Evolutionary conservation across 2,113 vertebrate species (phyloP).

Genomic region (Dissostichus mawsoni): DNA sequence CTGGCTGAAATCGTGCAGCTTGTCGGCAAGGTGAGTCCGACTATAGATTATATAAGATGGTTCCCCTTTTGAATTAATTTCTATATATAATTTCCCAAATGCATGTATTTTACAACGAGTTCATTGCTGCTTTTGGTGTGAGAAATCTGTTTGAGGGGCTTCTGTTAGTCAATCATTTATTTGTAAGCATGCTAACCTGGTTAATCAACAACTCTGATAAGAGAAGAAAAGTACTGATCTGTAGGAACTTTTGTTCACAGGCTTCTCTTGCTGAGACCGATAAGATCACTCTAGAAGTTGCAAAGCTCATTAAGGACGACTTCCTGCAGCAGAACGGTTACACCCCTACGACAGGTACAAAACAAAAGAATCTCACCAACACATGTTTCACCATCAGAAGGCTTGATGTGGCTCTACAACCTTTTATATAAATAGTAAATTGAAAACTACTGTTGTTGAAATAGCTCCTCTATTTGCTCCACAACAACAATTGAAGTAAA

Average conservation of each 20-base stretch:
- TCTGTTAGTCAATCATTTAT: background rate
- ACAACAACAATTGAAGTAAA: background rate
- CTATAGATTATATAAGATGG: background rate
- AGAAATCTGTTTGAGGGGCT: background rate
- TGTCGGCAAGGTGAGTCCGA: slow-evolving; percentile 91
- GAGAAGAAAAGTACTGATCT: background rate
- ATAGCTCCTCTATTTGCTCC: background rate
- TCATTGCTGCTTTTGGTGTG: background rate
- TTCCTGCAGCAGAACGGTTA: slow-evolving; percentile 99
- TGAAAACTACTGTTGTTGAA: background rate
- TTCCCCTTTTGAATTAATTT: background rate
- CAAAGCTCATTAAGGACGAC: slow-evolving; percentile 97
- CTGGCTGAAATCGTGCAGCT: slow-evolving; percentile 98
- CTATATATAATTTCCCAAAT: background rate
- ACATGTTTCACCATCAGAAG: background rate
- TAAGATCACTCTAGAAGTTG: slow-evolving; percentile 98
- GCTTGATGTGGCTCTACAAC: background rate
- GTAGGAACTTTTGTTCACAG: slow-evolving; percentile 71
- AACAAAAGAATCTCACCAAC: slow-evolving; percentile 1
- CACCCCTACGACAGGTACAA: slow-evolving; percentile 93
- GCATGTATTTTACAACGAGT: background rate
- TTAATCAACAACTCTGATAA: slow-evolving; percentile 1
- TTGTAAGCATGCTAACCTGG: background rate
- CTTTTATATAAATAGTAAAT: background rate
- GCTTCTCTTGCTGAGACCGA: slow-evolving; percentile 97